Evolutionary conservation across 2,888 invertebrate species (phyloP).

Genomic region (Venusia cambrica): DNA sequence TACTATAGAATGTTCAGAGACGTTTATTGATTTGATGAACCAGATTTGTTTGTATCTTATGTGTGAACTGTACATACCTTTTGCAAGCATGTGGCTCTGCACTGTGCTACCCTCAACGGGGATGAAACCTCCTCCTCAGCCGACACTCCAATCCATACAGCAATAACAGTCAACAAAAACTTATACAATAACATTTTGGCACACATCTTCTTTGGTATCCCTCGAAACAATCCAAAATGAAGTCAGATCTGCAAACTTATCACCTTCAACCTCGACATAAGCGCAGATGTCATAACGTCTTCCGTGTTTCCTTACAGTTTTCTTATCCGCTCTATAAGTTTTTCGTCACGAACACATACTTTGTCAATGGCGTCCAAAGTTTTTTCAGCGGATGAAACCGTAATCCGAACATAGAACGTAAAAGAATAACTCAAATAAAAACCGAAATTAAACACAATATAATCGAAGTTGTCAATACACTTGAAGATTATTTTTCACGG

Average conservation of each 20-base stretch:
- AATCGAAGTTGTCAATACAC: conserved; percentile 55
- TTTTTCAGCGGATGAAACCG: conserved; percentile 33
- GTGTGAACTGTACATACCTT: conserved; percentile 74
- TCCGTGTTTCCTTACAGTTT: conserved; percentile 39
- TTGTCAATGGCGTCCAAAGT: conserved; percentile 36
- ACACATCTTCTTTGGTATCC: conserved; percentile 80
- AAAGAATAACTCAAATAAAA: conserved; percentile 39
- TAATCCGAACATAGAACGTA: conserved; percentile 33
- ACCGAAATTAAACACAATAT: conserved; percentile 52
- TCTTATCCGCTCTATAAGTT: conserved; percentile 40
- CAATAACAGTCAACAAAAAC: conserved; percentile 67
- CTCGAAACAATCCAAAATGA: conserved; percentile 47
- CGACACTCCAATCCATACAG: conserved; percentile 73
- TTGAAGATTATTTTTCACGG: conserved; percentile 65
- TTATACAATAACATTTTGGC: conserved; percentile 79
- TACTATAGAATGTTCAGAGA: no score
- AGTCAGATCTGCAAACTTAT: conserved; percentile 60
- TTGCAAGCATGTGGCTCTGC: conserved; percentile 86
- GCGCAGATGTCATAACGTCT: conserved; percentile 58
- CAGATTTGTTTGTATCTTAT: background rate
- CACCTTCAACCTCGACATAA: conserved; percentile 63
- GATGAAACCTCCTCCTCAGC: conserved; percentile 86
- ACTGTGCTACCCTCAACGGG: conserved; percentile 86
- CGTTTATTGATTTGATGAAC: no score
- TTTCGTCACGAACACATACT: conserved; percentile 51